Base-by-base conservation (phyloP, 2,888 invertebrate genomes). In the Aplocera efformata region DNA sequence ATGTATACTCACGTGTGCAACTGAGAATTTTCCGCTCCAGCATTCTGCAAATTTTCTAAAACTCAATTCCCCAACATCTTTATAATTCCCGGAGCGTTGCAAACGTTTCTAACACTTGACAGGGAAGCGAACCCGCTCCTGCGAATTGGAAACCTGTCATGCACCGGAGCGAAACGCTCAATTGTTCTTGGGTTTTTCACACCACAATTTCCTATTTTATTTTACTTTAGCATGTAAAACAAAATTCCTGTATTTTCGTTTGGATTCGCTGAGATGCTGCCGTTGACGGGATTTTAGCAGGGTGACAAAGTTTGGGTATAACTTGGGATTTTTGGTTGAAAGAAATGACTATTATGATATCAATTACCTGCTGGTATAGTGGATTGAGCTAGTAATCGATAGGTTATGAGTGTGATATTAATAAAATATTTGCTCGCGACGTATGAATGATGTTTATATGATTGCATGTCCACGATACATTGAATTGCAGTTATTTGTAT, bases 181-280 rank as follows among this genome's bases (percentile, higher is more conserved):
- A 56, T 53, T 72, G 78, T 74, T 72, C 64, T 49, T 53, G 52
- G 55, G 56, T 62, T 65, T 69, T 66, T 62, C 53, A 67, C 37
- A 29, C 34, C 58, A 64, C 61, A 72, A 67, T 75, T 76, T 79
- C 71, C 80, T 72, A 83, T 84, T 83, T 81, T 77, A 74, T 79
- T 72, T 79, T 72, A 82, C 83, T 83, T 80, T 77, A 74, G 63
- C 76, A 79, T 84, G 85, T 84, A 80, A 80, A 85, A 85, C 83
- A 80, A 82, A 81, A 82, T 80, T 72, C 72, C 69, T 72, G 72
- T 73, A 74, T 79, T 77, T 77, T 75, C 74, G 71, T 75, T 72
- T 66, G 68, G 72, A 79, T 78, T 72, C 69, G 61, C 70, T 59
- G 73, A 77, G 71, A 61, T 62, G 70, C 75, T 81, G 78, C 67